Evolutionary conservation across 35 echinoderm and acorn worm species (phyloP).

Genomic region (Strongylocentrotus purpuratus): DNA sequence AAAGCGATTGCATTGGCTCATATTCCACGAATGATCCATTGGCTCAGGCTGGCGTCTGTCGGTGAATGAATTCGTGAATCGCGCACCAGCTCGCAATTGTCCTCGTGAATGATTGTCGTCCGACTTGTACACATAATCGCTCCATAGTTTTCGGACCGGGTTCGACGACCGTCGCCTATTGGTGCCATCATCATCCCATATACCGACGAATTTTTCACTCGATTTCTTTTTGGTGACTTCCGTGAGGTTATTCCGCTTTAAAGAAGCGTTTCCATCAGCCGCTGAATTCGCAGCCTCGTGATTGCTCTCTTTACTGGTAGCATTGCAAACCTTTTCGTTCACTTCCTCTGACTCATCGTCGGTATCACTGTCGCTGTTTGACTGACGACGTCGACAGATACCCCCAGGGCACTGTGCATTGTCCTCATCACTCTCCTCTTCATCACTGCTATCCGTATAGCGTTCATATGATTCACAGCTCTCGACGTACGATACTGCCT

Average conservation of each 20-base stretch:
- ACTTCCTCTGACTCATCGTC: neutral
- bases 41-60: neutral
- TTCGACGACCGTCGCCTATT: neutral
- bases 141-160: neutral
- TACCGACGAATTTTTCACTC: neutral
- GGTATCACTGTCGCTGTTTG: neutral
- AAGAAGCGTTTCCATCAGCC: neutral
- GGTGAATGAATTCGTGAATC: constrained; percentile 22
- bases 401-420: neutral
- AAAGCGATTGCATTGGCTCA: neutral
- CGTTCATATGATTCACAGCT: neutral
- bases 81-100: neutral
- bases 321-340: neutral
- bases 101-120: neutral
- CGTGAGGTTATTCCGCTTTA: neutral
- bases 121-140: neutral
- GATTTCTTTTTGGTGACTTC: neutral
- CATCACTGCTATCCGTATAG: constrained; percentile 17
- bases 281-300: neutral
- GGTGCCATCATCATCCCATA: constrained; percentile 11
- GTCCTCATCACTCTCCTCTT: neutral
- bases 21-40: neutral
- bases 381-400: neutral
- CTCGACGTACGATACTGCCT: constrained; percentile 25
- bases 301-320: neutral